phyloP scores from a whole-genome alignment of 2,888 invertebrate species.

The Plagiodera versicolora region DNA sequence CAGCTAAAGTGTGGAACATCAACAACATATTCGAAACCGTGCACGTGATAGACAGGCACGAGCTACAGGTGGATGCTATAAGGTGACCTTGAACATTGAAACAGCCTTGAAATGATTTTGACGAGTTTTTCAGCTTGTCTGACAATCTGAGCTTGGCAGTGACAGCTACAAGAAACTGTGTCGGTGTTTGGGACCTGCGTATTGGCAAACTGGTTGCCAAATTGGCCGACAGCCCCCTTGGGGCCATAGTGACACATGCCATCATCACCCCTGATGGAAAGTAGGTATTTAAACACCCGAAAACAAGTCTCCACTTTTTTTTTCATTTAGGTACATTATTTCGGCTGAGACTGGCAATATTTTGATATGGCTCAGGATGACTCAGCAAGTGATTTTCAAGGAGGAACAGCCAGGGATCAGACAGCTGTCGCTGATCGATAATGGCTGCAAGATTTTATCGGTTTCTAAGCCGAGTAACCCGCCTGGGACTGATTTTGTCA shows the following conservation, averaged over 20 bases:
- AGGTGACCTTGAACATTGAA: too few species aligned
- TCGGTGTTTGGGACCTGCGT: constrained; percentile 92
- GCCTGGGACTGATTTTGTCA: constrained; percentile 66
- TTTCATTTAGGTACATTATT: constrained; percentile 66
- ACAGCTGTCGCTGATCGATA: constrained; percentile 74
- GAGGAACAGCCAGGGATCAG: constrained; percentile 81
- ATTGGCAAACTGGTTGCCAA: constrained; percentile 83
- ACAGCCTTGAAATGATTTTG: too few species aligned
- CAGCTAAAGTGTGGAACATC: constrained; percentile 99
- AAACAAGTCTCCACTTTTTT: too few species aligned
- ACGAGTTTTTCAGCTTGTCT: constrained; percentile 62
- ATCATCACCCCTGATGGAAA: constrained; percentile 83
- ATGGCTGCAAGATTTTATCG: constrained; percentile 73
- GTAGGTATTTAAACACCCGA: constrained; percentile 47
- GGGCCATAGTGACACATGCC: constrained; percentile 93
- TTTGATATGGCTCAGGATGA: constrained; percentile 82
- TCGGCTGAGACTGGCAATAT: constrained; percentile 92
- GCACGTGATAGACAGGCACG: constrained; percentile 93
- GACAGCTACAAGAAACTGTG: constrained; percentile 91
- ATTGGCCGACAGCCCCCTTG: constrained; percentile 87
- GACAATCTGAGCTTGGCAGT: constrained; percentile 81
- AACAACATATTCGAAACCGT: constrained; percentile 98
- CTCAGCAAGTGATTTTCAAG: constrained; percentile 76
- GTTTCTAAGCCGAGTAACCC: constrained; percentile 70
- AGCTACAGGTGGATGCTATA: constrained; percentile 90